Evolutionary conservation across 2,113 vertebrate genomes (phyloP).

Genomic region (Falcunculus frontatus): DNA sequence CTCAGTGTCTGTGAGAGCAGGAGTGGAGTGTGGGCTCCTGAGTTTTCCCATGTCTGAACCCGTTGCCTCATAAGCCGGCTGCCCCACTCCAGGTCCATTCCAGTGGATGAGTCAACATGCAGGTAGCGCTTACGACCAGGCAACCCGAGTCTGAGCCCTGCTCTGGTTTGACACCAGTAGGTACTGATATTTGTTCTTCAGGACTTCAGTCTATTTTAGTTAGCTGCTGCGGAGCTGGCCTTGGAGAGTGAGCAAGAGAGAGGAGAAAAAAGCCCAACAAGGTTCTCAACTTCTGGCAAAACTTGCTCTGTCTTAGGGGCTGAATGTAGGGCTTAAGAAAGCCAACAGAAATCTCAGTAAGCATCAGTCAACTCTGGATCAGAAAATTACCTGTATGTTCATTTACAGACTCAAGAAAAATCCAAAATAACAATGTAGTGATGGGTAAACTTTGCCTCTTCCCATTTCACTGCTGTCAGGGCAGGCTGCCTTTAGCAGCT

Average conservation of each 20-base stretch:
- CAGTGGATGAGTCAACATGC: neutral
- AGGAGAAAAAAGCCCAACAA: neutral
- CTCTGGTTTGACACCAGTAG: neutral
- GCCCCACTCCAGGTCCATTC: neutral
- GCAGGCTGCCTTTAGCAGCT: neutral
- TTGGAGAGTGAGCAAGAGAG: neutral
- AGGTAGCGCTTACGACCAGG: neutral
- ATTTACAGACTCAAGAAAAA: neutral
- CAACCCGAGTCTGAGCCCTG: neutral
- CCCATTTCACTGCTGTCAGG: neutral
- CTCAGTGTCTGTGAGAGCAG: neutral
- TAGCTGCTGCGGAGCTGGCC: neutral
- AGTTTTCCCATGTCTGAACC: accelerated
- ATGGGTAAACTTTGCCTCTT: neutral
- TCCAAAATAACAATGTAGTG: neutral
- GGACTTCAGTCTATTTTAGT: neutral
- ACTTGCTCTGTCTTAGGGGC: neutral
- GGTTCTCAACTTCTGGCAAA: neutral
- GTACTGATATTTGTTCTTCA: too few species aligned
- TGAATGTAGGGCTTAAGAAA: neutral
- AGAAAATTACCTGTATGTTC: neutral
- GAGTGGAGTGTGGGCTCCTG: neutral
- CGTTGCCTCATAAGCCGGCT: neutral
- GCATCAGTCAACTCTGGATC: neutral
- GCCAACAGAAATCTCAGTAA: neutral